Percentiles rank a stretch among this genome's conserved stretches.
These are phyloP conservation scores for Porites cylindrica DNA, from an alignment of 92 coral and sea anemone genomes.

Conservation along the genomic window DNA sequence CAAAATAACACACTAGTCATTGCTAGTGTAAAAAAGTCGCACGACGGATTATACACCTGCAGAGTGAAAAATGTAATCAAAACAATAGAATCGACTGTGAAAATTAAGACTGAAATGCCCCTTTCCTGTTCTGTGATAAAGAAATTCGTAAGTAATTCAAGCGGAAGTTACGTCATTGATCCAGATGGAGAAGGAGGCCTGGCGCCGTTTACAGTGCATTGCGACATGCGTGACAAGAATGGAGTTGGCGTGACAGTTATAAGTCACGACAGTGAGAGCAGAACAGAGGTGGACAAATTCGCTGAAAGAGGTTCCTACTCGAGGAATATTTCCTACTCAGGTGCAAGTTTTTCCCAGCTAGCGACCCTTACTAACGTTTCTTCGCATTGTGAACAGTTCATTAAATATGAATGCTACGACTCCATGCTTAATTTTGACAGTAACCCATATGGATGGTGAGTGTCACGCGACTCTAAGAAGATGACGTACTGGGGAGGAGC, in stretches of 20 bases:
- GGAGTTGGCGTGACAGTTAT: conserved; percentile 64
- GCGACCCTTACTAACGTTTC: conserved; percentile 49
- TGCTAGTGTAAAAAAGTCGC: not conserved
- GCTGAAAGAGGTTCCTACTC: not conserved
- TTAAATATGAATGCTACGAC: conserved; percentile 43
- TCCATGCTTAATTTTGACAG: conserved; percentile 6
- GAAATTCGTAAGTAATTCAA: conserved; percentile 3
- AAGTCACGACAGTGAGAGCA: conserved; percentile 59
- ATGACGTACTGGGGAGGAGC: conserved; percentile 64
- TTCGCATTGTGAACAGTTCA: conserved; percentile 52
- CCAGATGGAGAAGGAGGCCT: conserved; percentile 30
- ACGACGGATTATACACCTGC: conserved; percentile 57
- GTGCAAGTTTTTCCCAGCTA: conserved; percentile 58
- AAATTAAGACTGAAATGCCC: not conserved
- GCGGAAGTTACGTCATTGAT: conserved; percentile 32
- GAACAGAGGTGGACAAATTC: conserved; percentile 53
- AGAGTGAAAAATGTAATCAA: conserved; percentile 41
- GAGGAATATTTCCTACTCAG: conserved; percentile 39
- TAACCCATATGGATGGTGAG: conserved; percentile 33
- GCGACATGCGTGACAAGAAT: conserved; percentile 62
- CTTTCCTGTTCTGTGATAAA: conserved; percentile 6
- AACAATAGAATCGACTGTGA: conserved; percentile 25
- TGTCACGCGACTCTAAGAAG: conserved; percentile 39
- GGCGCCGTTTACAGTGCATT: conserved; percentile 29
- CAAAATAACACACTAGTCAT: conserved; percentile 54